Evolutionary conservation across 2,113 vertebrate genomes (phyloP), one percentile per base, ranked within the genome.

Genomic region (cattle (Bos taurus)): DNA sequence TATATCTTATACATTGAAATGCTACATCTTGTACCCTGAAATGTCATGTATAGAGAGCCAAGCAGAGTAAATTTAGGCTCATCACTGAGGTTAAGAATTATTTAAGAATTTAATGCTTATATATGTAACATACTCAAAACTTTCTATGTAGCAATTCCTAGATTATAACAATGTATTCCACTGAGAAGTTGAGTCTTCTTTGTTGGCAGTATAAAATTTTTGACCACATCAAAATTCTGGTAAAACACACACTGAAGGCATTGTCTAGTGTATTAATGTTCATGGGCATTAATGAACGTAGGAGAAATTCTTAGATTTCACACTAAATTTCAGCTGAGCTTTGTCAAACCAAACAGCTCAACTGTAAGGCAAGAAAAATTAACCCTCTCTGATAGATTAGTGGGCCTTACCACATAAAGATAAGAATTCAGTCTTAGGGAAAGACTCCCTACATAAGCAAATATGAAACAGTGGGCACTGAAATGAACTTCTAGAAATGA

Each of bases 211-310:
- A 98, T 96, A 96, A 98, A 98, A 95, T 97, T 98, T 94, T 81
- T 98, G 91, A 91, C 95, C 98, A 94, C 98, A 99, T 98, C 98
- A 98, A 99, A 98, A 98, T 96, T 96, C 82, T 98, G 98, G 94
- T 95, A 97, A 98, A 98, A 97, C 95, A 98, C 85, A 98, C 97
- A 98, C 64, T 98, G 96, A 98, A 98, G 98, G 98, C 98, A 99
- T 97, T 96, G 93, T 98, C 98, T 98, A 98, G 95, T 95, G 92
- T 97, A 91, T 97, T 92, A 97, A 97, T 95, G 95, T 98, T 97
- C 62, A 98, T 97, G 98, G 94, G 91, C 78, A 59, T 93, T 90
- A 84, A 95, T 28, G 52, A 96, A 98, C 92, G 97, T 96, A 96
- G 96, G 67, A 90, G 71, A 98, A 98, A 97, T 98, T 97, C 94